These are phyloP conservation scores for Hylomyscus alleni DNA, from an alignment of 2,797 vertebrate species.

Conservation along the genomic window DNA sequence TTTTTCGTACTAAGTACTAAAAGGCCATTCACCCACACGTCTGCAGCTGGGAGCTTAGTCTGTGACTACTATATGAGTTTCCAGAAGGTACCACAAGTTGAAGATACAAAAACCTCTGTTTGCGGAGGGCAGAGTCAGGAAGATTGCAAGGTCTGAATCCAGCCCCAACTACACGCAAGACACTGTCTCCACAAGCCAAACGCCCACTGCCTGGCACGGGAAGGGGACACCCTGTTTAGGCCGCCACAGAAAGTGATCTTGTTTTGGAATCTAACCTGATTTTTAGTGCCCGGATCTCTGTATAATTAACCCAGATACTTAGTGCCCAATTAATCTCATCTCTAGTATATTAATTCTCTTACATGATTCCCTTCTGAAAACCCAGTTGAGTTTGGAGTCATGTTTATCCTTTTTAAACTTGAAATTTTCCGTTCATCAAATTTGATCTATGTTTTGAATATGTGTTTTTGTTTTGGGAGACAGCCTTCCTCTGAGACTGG, in stretches of 20 bases:
- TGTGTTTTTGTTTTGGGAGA: not conserved
- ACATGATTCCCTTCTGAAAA: constrained; percentile 9
- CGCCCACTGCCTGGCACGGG: not conserved
- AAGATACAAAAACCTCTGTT: not conserved
- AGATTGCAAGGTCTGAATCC: not conserved
- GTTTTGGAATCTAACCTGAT: not conserved
- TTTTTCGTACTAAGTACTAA: not conserved
- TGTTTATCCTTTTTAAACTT: constrained; percentile 5
- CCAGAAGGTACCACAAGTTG: not conserved
- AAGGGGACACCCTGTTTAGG: not conserved
- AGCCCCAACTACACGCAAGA: not conserved
- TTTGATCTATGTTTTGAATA: constrained; percentile 11
- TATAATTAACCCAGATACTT: not conserved
- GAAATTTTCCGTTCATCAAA: constrained; percentile 33
- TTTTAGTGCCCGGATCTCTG: not conserved
- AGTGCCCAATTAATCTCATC: not conserved
- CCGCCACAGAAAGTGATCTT: not conserved
- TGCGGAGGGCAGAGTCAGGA: not conserved
- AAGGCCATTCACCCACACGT: not conserved
- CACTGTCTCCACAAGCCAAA: not conserved
- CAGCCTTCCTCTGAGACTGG: not conserved
- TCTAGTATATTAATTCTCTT: not conserved
- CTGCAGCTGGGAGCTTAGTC: not conserved
- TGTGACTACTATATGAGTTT: constrained; percentile 4
- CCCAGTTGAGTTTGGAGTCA: constrained; percentile 23